phyloP scores from a whole-genome alignment of 2,113 vertebrate species.

The Sprattus sprattus region DNA sequence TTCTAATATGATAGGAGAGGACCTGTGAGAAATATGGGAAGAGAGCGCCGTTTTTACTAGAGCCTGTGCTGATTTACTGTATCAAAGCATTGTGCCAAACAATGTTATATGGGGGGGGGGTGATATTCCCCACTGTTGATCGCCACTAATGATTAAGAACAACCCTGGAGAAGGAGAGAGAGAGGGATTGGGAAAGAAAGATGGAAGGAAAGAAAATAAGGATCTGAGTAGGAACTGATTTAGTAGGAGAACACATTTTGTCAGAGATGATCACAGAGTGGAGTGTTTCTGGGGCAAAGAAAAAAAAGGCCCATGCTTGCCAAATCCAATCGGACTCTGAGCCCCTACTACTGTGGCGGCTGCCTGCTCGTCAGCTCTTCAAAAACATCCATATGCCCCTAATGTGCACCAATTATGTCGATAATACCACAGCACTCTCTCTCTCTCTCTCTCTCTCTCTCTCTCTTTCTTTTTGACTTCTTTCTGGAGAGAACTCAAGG shows the following conservation, averaged over 20 bases:
- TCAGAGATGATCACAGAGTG: conserved; percentile 54
- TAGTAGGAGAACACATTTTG: conserved; percentile 50
- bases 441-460: neutral
- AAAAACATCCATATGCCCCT: conserved; percentile 39
- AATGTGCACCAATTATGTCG: neutral
- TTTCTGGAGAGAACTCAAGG: neutral
- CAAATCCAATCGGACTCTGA: conserved; percentile 60
- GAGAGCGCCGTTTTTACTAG: neutral
- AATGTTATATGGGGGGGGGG: neutral
- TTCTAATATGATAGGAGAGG: neutral
- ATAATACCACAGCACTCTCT: neutral
- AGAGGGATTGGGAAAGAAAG: neutral
- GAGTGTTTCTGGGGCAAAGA: neutral
- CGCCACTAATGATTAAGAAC: conserved; percentile 1
- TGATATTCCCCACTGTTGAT: neutral
- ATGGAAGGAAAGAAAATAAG: conserved; percentile 42
- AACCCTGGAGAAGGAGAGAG: neutral
- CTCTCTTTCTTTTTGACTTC: neutral
- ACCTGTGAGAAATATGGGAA: neutral
- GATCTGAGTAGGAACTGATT: conserved; percentile 31
- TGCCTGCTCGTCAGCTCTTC: conserved; percentile 57
- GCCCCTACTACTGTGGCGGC: conserved; percentile 44
- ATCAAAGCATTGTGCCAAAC: neutral
- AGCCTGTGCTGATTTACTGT: neutral
- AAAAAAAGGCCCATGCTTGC: conserved; percentile 60